phyloP scores from a whole-genome alignment of 2,797 vertebrate genomes.

The Gouania willdenowi region DNA sequence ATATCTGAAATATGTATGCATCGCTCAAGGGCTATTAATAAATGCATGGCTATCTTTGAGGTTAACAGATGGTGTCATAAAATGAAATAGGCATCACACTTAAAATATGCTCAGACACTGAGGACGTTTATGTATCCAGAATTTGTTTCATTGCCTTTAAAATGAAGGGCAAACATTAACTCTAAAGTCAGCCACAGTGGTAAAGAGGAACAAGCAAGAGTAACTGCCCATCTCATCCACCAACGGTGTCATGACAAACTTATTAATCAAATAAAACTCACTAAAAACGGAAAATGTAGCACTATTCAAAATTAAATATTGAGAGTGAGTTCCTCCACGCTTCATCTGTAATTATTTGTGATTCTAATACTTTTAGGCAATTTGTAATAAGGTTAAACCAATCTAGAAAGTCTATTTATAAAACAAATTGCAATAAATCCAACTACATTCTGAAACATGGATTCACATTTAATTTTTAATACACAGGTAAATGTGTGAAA shows the following conservation, averaged over 20 bases:
- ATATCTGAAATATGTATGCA: constrained; percentile 62
- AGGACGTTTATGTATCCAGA: constrained; percentile 67
- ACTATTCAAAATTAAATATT: background rate
- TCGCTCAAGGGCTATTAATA: constrained; percentile 51
- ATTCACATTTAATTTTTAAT: too few relatives aligned
- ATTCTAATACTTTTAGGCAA: too few relatives aligned
- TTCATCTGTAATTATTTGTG: too few relatives aligned
- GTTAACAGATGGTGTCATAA: constrained; percentile 79
- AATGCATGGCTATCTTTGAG: constrained; percentile 66
- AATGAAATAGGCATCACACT: constrained; percentile 68
- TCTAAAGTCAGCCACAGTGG: constrained; percentile 43
- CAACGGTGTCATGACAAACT: constrained; percentile 22
- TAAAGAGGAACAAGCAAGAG: constrained; percentile 52
- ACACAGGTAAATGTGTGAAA: too few relatives aligned
- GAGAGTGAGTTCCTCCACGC: too few relatives aligned
- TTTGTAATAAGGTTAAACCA: too few relatives aligned
- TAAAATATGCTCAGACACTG: constrained; percentile 68
- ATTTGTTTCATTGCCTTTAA: constrained; percentile 59
- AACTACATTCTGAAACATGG: too few relatives aligned
- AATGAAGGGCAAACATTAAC: constrained; percentile 34
- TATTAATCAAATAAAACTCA: constrained; percentile 37
- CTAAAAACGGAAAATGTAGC: constrained; percentile 12
- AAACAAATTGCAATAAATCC: constrained; percentile 18
- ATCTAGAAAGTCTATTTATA: too few relatives aligned
- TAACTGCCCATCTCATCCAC: constrained; percentile 19